Evolutionary conservation across 2,888 invertebrate species (phyloP), one percentile per base, ranked within the genome.

Genomic region (Folsomia manolachei): DNA sequence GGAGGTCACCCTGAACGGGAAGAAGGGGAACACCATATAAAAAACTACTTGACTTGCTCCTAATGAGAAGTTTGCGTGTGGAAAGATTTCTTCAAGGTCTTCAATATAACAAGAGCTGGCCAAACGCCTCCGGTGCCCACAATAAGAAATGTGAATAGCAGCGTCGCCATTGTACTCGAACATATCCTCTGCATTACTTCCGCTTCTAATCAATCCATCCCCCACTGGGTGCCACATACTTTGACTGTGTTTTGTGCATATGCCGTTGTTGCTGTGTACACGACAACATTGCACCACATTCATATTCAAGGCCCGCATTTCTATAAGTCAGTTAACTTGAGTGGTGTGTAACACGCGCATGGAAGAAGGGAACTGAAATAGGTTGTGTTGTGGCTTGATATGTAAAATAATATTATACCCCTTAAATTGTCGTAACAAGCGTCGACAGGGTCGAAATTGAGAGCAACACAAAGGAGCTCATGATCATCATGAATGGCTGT

Each of bases 51-150:
- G 69, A 75, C 76, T 71, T 79, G 81, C 71, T 74, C 80, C 78
- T 75, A 80, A 81, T 81, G 80, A 80, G 81, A 69, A 71, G 77
- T 79, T 81, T 75, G 81, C 81, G 79, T 81, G 81, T 78, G 78
- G 79, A 80, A 77, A 77, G 71, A 70, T 75, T 77, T 75, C 75
- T 63, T 79, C 81, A 81, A 81, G 81, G 81, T 81, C 81, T 74
- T 70, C 74, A 67, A 75, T 73, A 75, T 75, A 75, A n/a, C n/a
- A n/a, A n/a, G n/a, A n/a, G 76, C 77, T 75, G 21, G 18, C 73
- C 73, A 71, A 74, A 79, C 78, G 80, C 80, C 80, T 80, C 76
- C 76, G 71, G 51, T 67, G 71, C 71, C 71, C 72, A 69, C 67
- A 72, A 26, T 21, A 61, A 56, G 24, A 53, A 19, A 26, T 60